Base-by-base conservation (phyloP, 1,140 invertebrate genomes). In the Thaumatotibia leucotreta region DNA sequence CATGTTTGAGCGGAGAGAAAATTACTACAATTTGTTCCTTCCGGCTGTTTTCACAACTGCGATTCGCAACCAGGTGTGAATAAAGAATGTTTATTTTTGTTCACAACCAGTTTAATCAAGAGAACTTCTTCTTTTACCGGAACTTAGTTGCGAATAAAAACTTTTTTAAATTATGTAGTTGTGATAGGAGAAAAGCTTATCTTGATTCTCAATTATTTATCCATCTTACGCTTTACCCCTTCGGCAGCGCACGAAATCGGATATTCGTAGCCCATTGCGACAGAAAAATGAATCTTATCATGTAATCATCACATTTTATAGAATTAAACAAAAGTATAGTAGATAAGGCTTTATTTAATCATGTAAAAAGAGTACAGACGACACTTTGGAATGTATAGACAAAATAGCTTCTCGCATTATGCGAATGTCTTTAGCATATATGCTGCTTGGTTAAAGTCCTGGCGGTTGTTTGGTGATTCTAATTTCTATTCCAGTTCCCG, bases 21-120 rank as follows among this genome's bases (percentile, higher is more conserved):
- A n/a, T n/a, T n/a, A n/a, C n/a, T n/a, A n/a, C n/a, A n/a, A n/a
- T n/a, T n/a, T n/a, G n/a, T n/a, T n/a, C 23, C 39, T 31, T 64
- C 35, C 63, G 63, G 63, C 63, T 35, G 63, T 31, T 31, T 29
- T 64, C 63, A 22, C 63, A 64, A 49, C 63, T 64, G 63, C 11
- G 63, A 14, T 49, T 45, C 63, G 14, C 63, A 64, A 64, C 33
- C 63, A 64, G n/a, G n/a, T n/a, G n/a, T n/a, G n/a, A n/a, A n/a
- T n/a, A n/a, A n/a, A n/a, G n/a, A n/a, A n/a, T n/a, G n/a, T n/a
- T n/a, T n/a, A n/a, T n/a, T n/a, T n/a, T 62, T 32, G 5, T 35
- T 14, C 33, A 49, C 39, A 64, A 64, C 63, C 24, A 50, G 63
- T 64, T 49, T 14, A 50, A 50, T 50, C 45, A 50, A 22, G 45